Conservation (phyloP, 2,797 vertebrate genomes). For the Chelonia mydas region DNA sequence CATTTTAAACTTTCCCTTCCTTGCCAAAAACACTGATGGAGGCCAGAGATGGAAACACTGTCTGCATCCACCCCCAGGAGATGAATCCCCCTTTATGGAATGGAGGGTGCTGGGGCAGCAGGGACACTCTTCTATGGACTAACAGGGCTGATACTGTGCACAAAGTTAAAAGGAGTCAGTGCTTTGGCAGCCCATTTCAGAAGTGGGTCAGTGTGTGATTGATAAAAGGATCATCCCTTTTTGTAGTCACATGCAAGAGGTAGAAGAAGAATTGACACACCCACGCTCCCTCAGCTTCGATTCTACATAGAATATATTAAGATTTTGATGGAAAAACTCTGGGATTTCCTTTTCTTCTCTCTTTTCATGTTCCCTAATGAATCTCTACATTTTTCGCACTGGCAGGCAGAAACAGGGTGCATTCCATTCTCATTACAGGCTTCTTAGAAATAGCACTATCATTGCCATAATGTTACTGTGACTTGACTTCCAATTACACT, state of each 20-base stretch:
- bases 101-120: fast-evolving
- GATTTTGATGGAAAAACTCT: not conserved
- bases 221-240: not conserved
- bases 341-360: not conserved
- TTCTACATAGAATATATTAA: not conserved
- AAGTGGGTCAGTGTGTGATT: not conserved
- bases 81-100: not conserved
- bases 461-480: not conserved
- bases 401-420: slow-evolving; percentile 1
- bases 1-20: not conserved
- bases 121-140: not conserved
- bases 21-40: not conserved
- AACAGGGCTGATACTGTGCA: not conserved
- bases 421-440: not conserved
- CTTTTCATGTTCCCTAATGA: slow-evolving; percentile 5
- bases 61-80: not conserved
- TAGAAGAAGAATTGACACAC: not conserved
- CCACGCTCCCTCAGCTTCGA: not conserved
- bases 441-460: not conserved
- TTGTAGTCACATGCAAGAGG: not conserved
- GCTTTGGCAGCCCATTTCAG: not conserved
- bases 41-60: not conserved
- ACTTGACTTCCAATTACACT: slow-evolving; percentile 17
- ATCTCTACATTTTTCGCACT: not conserved
- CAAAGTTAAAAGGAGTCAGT: not conserved